These are phyloP conservation scores for Dolichallabes microphthalmus DNA, from an alignment of 2,113 vertebrate species.

Conservation along the genomic window DNA sequence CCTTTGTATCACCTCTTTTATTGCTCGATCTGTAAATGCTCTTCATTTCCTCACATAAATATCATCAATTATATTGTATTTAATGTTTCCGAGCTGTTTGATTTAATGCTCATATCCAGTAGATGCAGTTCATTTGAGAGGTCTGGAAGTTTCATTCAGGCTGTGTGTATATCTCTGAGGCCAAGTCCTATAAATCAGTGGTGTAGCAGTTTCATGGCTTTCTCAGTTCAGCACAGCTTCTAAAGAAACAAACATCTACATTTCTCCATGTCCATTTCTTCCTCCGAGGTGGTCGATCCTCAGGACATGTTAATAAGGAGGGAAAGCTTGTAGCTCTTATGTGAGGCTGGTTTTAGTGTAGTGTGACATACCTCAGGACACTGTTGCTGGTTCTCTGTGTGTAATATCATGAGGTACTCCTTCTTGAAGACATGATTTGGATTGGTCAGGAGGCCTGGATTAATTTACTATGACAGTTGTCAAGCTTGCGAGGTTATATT, in stretches of 20 bases:
- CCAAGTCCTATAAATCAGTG: neutral
- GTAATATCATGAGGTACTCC: neutral
- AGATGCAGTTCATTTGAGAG: neutral
- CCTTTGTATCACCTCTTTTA: neutral
- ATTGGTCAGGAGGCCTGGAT: neutral
- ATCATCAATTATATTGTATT: neutral
- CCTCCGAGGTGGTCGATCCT: neutral
- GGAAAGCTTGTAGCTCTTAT: neutral
- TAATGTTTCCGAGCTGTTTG: neutral
- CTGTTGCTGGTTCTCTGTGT: neutral
- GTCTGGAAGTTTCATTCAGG: neutral
- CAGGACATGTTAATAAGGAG: neutral
- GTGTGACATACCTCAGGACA: neutral
- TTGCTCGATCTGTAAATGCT: neutral
- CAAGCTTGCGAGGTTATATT: neutral
- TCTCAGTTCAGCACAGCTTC: neutral
- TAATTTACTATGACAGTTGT: neutral
- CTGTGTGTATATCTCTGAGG: neutral
- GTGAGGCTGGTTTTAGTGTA: neutral
- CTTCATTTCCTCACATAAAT: neutral
- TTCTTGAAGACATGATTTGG: neutral
- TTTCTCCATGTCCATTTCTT: neutral
- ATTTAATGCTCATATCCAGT: neutral
- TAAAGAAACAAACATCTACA: neutral
- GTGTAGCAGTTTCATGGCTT: neutral